Evolutionary conservation across 1,140 invertebrate species (phyloP).

Genomic region (Ceratosolen fusciceps): DNA sequence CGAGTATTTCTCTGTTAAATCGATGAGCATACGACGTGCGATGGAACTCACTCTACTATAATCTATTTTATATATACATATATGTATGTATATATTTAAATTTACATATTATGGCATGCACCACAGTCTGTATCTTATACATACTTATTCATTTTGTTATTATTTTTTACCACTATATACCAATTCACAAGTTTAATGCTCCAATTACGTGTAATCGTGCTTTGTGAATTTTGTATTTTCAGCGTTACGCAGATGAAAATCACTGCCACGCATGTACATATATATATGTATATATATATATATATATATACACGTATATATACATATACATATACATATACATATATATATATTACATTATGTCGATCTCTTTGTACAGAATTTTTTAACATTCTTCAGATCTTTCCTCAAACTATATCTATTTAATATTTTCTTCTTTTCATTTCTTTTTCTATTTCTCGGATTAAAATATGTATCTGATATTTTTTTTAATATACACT

Average conservation of each 20-base stretch:
- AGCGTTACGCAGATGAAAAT: conserved; percentile 40
- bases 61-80: conserved; percentile 22
- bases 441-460: conserved; percentile 17
- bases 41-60: not conserved
- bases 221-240: conserved; percentile 25
- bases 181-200: not conserved
- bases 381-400: conserved; percentile 18
- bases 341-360: conserved; percentile 21
- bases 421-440: conserved; percentile 9
- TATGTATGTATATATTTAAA: not conserved
- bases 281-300: conserved; percentile 14
- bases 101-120: conserved; percentile 39
- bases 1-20: conserved; percentile 10
- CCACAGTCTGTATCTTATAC: conserved; percentile 28
- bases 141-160: conserved; percentile 25
- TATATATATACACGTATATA: conserved; percentile 9
- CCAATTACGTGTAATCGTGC: conserved; percentile 2
- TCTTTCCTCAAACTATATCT: conserved; percentile 24
- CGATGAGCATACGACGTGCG: not conserved
- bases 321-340: not conserved
- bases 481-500: too few relatives aligned
- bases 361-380: not conserved
- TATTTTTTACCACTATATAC: conserved; percentile 8
- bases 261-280: conserved; percentile 38
- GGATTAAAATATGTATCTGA: not conserved